These are phyloP conservation scores for Phocides pigmalion DNA, from an alignment of 1,140 invertebrate species.

Conservation along the genomic window DNA sequence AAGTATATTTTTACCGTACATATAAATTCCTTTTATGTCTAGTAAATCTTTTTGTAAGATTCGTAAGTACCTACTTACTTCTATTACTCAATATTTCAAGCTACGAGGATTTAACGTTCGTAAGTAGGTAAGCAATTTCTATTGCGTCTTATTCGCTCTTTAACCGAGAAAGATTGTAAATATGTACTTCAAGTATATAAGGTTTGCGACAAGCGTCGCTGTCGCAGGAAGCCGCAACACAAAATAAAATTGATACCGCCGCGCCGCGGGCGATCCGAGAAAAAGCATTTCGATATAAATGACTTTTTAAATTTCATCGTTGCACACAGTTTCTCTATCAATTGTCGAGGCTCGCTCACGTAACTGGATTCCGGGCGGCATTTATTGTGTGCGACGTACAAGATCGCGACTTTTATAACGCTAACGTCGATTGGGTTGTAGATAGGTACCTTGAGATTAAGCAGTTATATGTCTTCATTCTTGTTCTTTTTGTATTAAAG, in stretches of 20 bases:
- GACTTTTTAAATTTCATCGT: conserved; percentile 84
- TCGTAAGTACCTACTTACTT: not conserved
- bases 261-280: conserved; percentile 76
- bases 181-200: conserved; percentile 39
- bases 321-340: conserved; percentile 83
- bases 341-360: conserved; percentile 76
- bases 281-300: conserved; percentile 83
- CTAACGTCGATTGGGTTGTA: conserved; percentile 53
- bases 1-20: not conserved
- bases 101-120: too few species aligned
- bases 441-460: not conserved
- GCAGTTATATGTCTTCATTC: not conserved
- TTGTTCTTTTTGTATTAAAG: too few species aligned
- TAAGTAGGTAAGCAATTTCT: not conserved
- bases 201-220: conserved; percentile 42
- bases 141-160: not conserved
- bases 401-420: conserved; percentile 73
- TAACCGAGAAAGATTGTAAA: conserved; percentile 23
- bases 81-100: not conserved
- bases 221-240: conserved; percentile 66
- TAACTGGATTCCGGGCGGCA: conserved; percentile 80
- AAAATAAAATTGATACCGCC: conserved; percentile 82
- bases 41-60: not conserved
- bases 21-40: not conserved
- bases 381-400: conserved; percentile 79